phyloP scores from a whole-genome alignment of 2,888 invertebrate species.

The Harmothoe impar region DNA sequence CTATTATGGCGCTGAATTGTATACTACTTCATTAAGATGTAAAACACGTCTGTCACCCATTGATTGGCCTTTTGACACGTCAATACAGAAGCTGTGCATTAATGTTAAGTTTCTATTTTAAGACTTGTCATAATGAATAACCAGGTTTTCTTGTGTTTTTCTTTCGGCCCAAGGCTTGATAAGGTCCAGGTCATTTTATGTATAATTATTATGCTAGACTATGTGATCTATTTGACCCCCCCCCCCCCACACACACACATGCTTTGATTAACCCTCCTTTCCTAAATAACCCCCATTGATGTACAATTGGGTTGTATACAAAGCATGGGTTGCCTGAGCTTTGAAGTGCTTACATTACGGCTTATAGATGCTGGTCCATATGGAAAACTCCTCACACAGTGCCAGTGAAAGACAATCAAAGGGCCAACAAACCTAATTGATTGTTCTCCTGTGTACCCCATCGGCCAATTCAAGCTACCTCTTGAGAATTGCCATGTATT shows the following conservation, averaged over 20 bases:
- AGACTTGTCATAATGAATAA: too few relatives aligned
- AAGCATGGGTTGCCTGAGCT: neutral
- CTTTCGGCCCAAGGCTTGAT: too few relatives aligned
- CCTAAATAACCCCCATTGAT: neutral
- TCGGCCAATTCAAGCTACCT: neutral
- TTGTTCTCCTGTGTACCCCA: neutral
- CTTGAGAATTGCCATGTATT: neutral
- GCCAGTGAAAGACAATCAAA: slow-evolving; percentile 26
- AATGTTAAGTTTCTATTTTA: too few relatives aligned
- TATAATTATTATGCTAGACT: too few relatives aligned
- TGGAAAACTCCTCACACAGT: neutral
- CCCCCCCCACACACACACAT: neutral
- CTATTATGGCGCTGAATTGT: too few relatives aligned
- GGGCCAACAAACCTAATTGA: neutral
- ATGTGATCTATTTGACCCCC: too few relatives aligned
- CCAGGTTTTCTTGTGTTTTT: too few relatives aligned
- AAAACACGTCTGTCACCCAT: too few relatives aligned
- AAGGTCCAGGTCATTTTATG: too few relatives aligned
- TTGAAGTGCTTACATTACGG: neutral
- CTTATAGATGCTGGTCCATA: neutral
- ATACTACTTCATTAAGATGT: too few relatives aligned
- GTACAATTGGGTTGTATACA: neutral
- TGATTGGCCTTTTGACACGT: too few relatives aligned
- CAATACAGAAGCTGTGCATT: too few relatives aligned
- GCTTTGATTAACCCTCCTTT: neutral